Base-by-base conservation (phyloP, 2,113 vertebrate genomes). In the Eulacestoma nigropectus region DNA sequence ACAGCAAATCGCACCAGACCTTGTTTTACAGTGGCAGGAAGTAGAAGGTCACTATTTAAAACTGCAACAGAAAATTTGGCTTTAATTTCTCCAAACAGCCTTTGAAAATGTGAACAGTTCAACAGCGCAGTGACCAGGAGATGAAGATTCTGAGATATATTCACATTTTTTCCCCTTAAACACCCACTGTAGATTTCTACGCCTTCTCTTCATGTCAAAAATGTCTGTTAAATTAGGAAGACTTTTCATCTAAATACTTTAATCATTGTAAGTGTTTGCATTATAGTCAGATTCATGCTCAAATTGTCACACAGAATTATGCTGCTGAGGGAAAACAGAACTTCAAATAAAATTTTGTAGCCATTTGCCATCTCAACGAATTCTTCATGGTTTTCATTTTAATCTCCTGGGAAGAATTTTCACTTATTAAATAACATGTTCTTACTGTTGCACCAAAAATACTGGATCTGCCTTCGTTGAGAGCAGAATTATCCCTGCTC, bases 11-110 rank as follows among this genome's bases (percentile, higher is more conserved):
- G 5, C 56, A 25, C 70, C 44, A 37, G 67, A 18, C 23, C 33
- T 90, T 80, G 52, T 60, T 89, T 92, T 73, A 72, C 68, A 83
- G 87, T 82, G 92, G 62, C 84, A 96, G 46, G 37, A 94, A 63
- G 32, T 64, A n/a, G 32, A 35, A 81, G 35, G 59, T 70, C 55
- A 76, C 39, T 4, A 44, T 86, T 78, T 72, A 63, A 56, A 69
- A 41, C n/a, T 29, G 47, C 8, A 19, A 37, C 23, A 4, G n/a
- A 65, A 76, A 68, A 27, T 47, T 59, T 91, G 41, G 30, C 35
- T 70, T 53, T 82, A 69, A 57, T 93, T 87, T 72, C 26, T 79
- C 39, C 55, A 68, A 79, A 37, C 12, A 73, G 18, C 22, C 17
- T 9, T 30, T 79, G 78, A 44, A 91, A 95, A 62, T 12, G 12